Evolutionary conservation across 1,140 invertebrate genomes (phyloP).

Genomic region (Babylonia areolata): DNA sequence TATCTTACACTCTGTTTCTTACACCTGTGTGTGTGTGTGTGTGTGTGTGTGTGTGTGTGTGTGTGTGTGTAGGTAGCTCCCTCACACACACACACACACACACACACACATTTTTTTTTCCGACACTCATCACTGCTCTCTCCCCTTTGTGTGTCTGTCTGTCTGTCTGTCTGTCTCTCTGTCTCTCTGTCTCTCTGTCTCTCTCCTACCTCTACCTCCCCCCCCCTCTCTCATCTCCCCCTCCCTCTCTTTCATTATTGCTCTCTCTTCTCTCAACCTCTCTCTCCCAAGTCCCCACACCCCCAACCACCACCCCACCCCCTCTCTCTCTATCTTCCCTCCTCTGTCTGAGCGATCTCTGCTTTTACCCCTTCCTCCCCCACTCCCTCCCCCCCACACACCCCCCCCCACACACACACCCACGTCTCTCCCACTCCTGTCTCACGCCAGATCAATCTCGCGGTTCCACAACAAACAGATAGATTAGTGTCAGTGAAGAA

Average conservation of each 20-base stretch:
- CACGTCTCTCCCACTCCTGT: neutral
- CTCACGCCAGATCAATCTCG: neutral
- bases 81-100: no score
- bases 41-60: conserved; percentile 7
- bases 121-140: no score
- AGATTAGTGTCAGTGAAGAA: neutral
- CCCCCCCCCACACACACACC: neutral
- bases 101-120: no score
- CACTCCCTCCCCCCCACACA: neutral
- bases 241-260: no score
- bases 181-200: no score
- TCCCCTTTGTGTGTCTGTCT: neutral
- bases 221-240: no score
- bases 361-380: neutral
- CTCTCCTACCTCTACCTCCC: no score
- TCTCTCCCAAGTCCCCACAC: no score
- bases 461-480: no score
- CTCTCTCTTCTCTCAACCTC: no score
- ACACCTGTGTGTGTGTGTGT: neutral
- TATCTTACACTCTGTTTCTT: neutral
- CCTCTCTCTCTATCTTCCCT: no score
- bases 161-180: neutral
- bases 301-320: no score
- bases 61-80: conserved; percentile 3
- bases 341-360: neutral